These are phyloP conservation scores for Hoplodrina ambigua DNA, from an alignment of 2,888 invertebrate species.

Conservation along the genomic window DNA sequence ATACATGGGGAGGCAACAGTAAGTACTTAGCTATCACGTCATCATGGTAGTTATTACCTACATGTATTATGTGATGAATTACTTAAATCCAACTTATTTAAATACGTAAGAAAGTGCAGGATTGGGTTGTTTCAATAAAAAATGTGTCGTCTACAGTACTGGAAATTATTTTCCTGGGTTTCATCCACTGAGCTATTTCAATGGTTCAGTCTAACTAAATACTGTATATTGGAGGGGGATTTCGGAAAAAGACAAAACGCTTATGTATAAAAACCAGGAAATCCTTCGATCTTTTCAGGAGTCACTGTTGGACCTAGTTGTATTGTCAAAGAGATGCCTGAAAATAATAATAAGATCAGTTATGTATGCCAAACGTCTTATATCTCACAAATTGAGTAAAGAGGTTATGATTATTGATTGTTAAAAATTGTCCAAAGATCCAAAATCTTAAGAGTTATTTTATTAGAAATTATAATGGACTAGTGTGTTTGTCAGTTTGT, in stretches of 20 bases:
- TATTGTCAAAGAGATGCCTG: slow-evolving; percentile 10
- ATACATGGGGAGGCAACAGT: slow-evolving; percentile 23
- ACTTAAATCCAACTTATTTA: not conserved
- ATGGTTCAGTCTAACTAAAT: slow-evolving; percentile 15
- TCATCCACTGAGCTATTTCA: too few relatives aligned
- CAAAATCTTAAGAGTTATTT: not conserved
- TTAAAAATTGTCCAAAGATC: not conserved
- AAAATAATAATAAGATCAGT: slow-evolving; percentile 2
- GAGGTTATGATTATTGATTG: not conserved
- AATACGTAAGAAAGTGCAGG: not conserved
- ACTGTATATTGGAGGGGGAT: slow-evolving; percentile 3
- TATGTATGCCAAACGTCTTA: not conserved
- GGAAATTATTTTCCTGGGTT: not conserved
- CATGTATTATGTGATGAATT: not conserved
- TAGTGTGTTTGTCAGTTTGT: slow-evolving; percentile 21
- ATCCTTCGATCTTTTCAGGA: not conserved
- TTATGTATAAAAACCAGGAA: not conserved
- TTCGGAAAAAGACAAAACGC: not conserved
- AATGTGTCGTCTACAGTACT: slow-evolving; percentile 10
- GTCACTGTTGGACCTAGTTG: not conserved
- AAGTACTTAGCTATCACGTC: slow-evolving; percentile 14
- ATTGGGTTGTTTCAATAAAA: not conserved
- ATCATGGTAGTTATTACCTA: not conserved
- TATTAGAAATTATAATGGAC: not conserved
- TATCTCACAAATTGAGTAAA: not conserved